Evolutionary conservation across 1,140 invertebrate genomes (phyloP).

Genomic region (Apis mellifera): Amel_HAv3.1 CM009933.2:2670001-2670500

Average conservation of each 20-base stretch:
- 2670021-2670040: no score
- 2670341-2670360: not conserved
- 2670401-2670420: not conserved
- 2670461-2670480: no score
- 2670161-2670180: not conserved
- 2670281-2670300: constrained; percentile 8
- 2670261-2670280: constrained; percentile 23
- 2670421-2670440: no score
- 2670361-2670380: not conserved
- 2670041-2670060: no score
- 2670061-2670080: no score
- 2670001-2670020: no score
- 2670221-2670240: not conserved
- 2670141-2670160: not conserved
- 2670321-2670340: not conserved
- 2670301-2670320: not conserved
- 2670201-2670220: not conserved
- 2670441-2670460: no score
- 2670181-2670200: not conserved
- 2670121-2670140: not conserved
- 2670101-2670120: no score
- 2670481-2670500: no score
- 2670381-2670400: not conserved
- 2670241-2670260: not conserved
- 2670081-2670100: no score